Conservation (phyloP, 1,140 invertebrate genomes). For the Lutraria rhynchaena region DNA sequence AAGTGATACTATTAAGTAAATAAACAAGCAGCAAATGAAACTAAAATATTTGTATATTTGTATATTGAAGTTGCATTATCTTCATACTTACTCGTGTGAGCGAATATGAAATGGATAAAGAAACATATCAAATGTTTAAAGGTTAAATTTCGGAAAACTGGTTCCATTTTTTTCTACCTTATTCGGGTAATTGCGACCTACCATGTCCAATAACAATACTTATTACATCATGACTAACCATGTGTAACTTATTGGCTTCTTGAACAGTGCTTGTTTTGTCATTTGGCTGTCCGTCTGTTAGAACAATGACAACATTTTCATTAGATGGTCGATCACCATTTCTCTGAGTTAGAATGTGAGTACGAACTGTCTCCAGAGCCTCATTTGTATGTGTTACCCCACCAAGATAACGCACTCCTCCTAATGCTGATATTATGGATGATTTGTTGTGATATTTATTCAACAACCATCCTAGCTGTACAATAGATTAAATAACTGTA, state of each 20-base stretch:
- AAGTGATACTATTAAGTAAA: no score
- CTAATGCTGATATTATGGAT: slow-evolving; percentile 54
- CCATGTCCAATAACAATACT: slow-evolving; percentile 41
- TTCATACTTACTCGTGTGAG: no score
- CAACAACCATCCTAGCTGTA: slow-evolving; percentile 58
- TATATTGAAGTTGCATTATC: no score
- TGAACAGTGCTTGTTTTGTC: slow-evolving; percentile 38
- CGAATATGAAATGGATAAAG: no score
- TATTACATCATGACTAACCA: slow-evolving; percentile 27
- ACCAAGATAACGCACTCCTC: slow-evolving; percentile 61
- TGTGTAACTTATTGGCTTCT: slow-evolving; percentile 35
- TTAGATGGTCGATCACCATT: slow-evolving; percentile 66
- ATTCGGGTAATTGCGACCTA: slow-evolving; percentile 10
- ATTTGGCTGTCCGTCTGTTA: slow-evolving; percentile 69
- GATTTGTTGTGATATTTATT: slow-evolving; percentile 53
- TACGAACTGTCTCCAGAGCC: slow-evolving; percentile 63
- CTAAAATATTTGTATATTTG: no score
- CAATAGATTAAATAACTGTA: no score
- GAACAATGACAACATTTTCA: slow-evolving; percentile 65
- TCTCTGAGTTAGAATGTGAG: slow-evolving; percentile 58
- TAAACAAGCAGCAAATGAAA: no score
- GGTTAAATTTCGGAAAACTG: not conserved
- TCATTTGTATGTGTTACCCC: slow-evolving; percentile 68
- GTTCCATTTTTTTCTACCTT: not conserved
- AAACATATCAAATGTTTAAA: no score